phyloP scores from a whole-genome alignment of 2,888 invertebrate genomes.

The Microlaimidae sp. region DNA sequence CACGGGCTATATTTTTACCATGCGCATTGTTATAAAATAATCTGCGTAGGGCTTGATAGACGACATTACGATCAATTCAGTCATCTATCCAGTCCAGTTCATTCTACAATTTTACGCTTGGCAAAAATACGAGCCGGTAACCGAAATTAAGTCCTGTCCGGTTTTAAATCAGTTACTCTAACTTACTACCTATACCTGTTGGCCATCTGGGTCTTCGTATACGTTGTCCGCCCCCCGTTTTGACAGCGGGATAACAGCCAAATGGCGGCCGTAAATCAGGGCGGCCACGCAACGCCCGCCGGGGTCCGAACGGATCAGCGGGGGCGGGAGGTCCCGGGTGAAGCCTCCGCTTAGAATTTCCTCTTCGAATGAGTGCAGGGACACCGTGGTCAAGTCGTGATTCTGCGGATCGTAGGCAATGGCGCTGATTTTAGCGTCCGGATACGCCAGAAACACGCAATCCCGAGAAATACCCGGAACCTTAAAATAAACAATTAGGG shows the following conservation, averaged over 20 bases:
- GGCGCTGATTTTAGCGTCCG: conserved; percentile 85
- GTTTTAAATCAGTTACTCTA: no score
- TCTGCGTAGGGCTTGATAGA: no score
- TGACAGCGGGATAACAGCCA: conserved; percentile 79
- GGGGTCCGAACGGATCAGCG: conserved; percentile 52
- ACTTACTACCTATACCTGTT: no score
- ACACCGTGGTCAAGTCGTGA: conserved; percentile 73
- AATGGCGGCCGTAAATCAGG: conserved; percentile 72
- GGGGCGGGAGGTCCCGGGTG: conserved; percentile 19
- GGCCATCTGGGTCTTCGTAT: background rate
- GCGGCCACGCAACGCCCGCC: conserved; percentile 87
- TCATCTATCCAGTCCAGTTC: no score
- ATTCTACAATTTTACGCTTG: no score
- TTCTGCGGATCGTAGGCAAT: conserved; percentile 82
- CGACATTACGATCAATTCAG: no score
- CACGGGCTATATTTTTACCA: no score
- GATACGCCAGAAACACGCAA: conserved; percentile 70
- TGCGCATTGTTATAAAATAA: no score
- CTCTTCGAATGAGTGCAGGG: conserved; percentile 93
- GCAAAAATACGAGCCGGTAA: no score
- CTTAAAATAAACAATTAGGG: no score
- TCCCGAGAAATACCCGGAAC: conserved; percentile 57
- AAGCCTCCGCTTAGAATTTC: conserved; percentile 50
- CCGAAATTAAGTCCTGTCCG: no score
- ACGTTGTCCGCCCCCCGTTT: conserved; percentile 64